Conservation (phyloP, 2,113 vertebrate genomes). For the Motacilla alba region DNA sequence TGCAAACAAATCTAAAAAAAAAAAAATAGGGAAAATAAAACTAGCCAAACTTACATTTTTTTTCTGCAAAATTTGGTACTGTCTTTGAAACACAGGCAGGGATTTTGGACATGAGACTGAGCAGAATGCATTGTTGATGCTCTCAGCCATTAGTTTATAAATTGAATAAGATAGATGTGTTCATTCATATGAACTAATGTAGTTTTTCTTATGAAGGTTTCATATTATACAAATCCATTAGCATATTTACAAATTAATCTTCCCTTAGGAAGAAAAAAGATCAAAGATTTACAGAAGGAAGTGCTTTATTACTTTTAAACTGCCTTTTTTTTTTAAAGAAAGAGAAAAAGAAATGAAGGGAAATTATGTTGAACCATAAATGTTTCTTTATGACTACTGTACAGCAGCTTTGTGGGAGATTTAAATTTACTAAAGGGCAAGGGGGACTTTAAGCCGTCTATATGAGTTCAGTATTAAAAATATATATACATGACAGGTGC, state of each 20-base stretch:
- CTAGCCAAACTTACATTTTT: neutral
- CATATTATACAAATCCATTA: conserved; percentile 82
- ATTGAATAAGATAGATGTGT: conserved; percentile 77
- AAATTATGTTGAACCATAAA: conserved; percentile 77
- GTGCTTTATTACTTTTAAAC: conserved; percentile 80
- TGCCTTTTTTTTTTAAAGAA: conserved; percentile 61
- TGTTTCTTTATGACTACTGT: conserved; percentile 74
- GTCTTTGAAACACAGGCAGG: conserved; percentile 37
- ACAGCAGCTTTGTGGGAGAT: conserved; percentile 66
- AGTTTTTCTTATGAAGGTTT: conserved; percentile 77
- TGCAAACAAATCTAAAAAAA: neutral
- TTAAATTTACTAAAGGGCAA: conserved; percentile 70
- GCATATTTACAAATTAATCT: conserved; percentile 86
- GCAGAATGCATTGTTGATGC: conserved; percentile 64
- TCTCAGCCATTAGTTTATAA: conserved; percentile 74
- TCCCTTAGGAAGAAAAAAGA: conserved; percentile 77
- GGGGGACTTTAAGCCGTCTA: conserved; percentile 53
- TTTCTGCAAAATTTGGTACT: neutral
- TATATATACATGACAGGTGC: conserved; percentile 67
- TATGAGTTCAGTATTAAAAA: conserved; percentile 63
- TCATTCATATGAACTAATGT: conserved; percentile 79
- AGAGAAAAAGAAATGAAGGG: conserved; percentile 68
- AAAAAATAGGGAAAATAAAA: neutral
- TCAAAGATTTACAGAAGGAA: conserved; percentile 76
- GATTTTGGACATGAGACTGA: conserved; percentile 47